Percentiles rank a stretch among this genome's conserved stretches.
phyloP scores from a whole-genome alignment of 2,797 vertebrate genomes.

The Myripristis jacobus region DNA sequence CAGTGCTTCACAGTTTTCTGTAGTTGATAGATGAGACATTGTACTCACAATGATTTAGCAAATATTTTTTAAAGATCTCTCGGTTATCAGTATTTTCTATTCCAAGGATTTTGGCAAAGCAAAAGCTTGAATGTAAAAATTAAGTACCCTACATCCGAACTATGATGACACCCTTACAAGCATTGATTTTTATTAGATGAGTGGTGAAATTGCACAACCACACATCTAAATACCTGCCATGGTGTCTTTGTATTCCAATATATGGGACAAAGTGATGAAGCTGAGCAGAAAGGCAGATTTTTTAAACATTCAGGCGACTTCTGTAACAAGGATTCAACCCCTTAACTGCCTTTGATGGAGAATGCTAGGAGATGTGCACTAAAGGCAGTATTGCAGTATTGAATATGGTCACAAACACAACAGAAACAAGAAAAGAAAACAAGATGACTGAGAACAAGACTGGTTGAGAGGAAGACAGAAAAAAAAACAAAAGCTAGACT shows the following conservation, averaged over 20 bases:
- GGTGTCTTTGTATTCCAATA: not conserved
- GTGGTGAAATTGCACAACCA: constrained; percentile 18
- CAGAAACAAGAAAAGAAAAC: not conserved
- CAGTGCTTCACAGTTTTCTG: not conserved
- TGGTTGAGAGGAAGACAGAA: not conserved
- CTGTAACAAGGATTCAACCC: constrained; percentile 48
- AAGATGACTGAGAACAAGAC: not conserved
- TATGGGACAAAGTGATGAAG: constrained; percentile 16
- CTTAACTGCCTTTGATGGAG: constrained; percentile 36
- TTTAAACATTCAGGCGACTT: constrained; percentile 35
- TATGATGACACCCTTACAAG: not conserved
- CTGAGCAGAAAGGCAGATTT: constrained; percentile 28
- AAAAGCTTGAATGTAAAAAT: not conserved
- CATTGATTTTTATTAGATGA: not conserved
- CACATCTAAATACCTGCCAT: not conserved
- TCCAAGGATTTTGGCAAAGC: not conserved
- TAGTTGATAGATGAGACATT: not conserved
- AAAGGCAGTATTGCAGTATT: constrained; percentile 7
- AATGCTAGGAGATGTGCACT: constrained; percentile 32
- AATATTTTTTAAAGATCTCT: not conserved
- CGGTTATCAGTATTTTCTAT: no score
- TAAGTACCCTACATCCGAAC: not conserved
- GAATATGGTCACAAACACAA: not conserved
- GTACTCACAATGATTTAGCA: not conserved
- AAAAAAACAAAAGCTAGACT: not conserved